phyloP scores from a whole-genome alignment of 92 coral and sea anemone genomes.

The Zoanthus sociatus region DNA sequence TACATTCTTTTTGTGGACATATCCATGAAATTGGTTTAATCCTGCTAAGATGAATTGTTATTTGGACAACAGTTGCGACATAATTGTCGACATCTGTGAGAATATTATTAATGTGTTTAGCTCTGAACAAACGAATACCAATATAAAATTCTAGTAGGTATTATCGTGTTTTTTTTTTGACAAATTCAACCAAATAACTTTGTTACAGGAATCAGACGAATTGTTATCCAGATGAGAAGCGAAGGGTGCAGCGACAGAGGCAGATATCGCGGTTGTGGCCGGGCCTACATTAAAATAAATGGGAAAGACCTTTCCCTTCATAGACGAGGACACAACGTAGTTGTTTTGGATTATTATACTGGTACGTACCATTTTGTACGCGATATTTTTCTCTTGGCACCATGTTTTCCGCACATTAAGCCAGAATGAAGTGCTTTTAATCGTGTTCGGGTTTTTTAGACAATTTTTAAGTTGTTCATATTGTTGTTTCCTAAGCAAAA shows the following conservation, averaged over 20 bases:
- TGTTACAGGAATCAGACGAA: conserved; percentile 27
- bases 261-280: conserved; percentile 56
- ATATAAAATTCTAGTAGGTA: no score
- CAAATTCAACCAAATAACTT: neutral
- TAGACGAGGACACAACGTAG: conserved; percentile 50
- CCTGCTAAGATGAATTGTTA: no score
- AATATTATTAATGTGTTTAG: no score
- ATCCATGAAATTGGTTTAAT: no score
- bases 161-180: neutral
- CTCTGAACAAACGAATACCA: no score
- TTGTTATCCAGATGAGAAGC: conserved; percentile 32
- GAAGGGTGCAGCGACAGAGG: conserved; percentile 63
- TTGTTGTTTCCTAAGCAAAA: no score
- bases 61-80: no score
- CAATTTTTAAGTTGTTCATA: no score
- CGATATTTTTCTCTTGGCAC: neutral
- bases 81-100: no score
- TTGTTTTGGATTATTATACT: conserved; percentile 43
- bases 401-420: neutral
- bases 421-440: no score
- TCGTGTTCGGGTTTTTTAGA: no score
- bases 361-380: conserved; percentile 1
- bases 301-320: conserved; percentile 51
- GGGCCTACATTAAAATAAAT: conserved; percentile 51
- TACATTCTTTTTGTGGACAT: no score